phyloP scores from a whole-genome alignment of 35 echinoderm and acorn worm genomes.

The Amphiura filiformis region DNA sequence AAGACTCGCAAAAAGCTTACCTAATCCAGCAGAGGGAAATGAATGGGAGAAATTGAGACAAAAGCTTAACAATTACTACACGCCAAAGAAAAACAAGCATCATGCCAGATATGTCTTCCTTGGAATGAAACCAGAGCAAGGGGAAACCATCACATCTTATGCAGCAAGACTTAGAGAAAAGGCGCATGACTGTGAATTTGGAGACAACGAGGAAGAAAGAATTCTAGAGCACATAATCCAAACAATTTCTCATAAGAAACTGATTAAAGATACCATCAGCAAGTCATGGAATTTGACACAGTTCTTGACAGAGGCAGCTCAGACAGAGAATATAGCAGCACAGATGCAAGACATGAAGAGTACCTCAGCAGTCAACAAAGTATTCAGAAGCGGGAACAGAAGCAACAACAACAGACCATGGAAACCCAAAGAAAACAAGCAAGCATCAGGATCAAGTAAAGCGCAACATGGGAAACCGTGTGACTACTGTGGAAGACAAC shows the following conservation, averaged over 20 bases:
- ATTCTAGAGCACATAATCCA: conserved; percentile 58
- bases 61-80: conserved; percentile 54
- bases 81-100: conserved; percentile 48
- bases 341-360: conserved; percentile 44
- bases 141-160: conserved; percentile 31
- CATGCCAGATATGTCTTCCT: conserved; percentile 50
- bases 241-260: conserved; percentile 24
- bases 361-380: not conserved
- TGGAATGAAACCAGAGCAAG: conserved; percentile 21
- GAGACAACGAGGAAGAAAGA: conserved; percentile 36
- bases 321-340: conserved; percentile 37
- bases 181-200: conserved; percentile 55
- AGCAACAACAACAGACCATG: not conserved
- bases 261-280: conserved; percentile 38
- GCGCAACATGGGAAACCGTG: conserved; percentile 6
- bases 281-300: conserved; percentile 38
- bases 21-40: not conserved
- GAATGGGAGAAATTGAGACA: conserved; percentile 30
- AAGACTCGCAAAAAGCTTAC: conserved; percentile 34
- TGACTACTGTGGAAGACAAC: conserved; percentile 34
- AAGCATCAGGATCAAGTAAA: not conserved
- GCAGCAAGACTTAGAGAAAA: conserved; percentile 43
- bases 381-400: not conserved
- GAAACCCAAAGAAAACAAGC: not conserved
- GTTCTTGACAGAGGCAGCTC: conserved; percentile 34